Evolutionary conservation across 1,140 invertebrate genomes (phyloP), one percentile per base, ranked within the genome.

Genomic region (Drosophila grimshawi): DNA sequence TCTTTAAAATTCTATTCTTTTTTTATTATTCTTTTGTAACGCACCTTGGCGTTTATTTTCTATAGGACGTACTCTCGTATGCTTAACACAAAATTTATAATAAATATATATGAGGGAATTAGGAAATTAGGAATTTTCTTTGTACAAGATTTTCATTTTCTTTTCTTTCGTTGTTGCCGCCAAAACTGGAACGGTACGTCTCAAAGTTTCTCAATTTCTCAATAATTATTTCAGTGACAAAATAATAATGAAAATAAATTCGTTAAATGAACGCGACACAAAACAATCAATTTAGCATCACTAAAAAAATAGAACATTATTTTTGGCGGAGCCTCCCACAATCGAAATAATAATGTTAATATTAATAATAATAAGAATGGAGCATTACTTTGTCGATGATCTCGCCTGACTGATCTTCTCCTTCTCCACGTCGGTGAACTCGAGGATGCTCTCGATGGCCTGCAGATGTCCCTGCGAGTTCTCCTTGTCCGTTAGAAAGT

Each of bases 361-460:
- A 57, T 53, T 74, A 80, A 76, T 46, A 51, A 46, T 55, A 66
- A 46, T 51, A 19, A 63, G 52, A 60, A 46, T 35, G 45, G 5
- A 4, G 39, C 8, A 63, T 81, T 79, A 92, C 80, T 92, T 92
- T 66, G 92, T 79, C 70, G 89, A 64, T 64, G 89, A 64, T 64
- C 94, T 93, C 39, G 94, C 94, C 73, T 95, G 95, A 69, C 95
- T 95, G 81, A 97, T 97, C 86, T 95, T 96, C 61, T 93, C 93
- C 82, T 96, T 96, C 91, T 97, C 96, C 37, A 93, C 94, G 33
- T 96, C 95, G 30, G 94, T 95, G 85, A 96, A 97, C 27, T 96
- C 96, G 72, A 97, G 93, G 78, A 97, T 97, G 92, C 96, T 97
- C 92, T 97, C 96, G 76, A 98, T 97, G 35, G 96, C 97, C 80